phyloP scores from a whole-genome alignment of 2,113 vertebrate species.

The Bubalus kerabau region DNA sequence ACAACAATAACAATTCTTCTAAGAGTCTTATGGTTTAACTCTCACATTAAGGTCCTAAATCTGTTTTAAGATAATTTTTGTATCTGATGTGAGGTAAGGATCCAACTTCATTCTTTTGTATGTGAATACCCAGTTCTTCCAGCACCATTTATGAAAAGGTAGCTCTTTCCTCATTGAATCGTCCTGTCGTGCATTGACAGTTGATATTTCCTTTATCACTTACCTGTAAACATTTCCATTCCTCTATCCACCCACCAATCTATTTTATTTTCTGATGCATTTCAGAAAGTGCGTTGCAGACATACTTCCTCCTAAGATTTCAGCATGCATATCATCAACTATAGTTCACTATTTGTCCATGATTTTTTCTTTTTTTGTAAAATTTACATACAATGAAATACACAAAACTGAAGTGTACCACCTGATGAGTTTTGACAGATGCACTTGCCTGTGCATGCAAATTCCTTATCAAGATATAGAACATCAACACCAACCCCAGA shows the following conservation, averaged over 20 bases:
- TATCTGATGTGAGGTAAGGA: background rate
- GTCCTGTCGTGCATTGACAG: background rate
- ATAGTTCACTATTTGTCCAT: background rate
- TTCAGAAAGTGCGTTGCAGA: background rate
- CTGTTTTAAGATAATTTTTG: background rate
- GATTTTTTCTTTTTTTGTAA: background rate
- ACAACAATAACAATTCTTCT: background rate
- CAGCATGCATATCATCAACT: background rate
- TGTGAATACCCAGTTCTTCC: background rate
- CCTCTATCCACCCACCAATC: background rate
- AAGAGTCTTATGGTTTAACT: background rate
- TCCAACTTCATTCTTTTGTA: background rate
- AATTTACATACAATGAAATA: background rate
- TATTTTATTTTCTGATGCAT: background rate
- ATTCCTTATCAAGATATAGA: conserved; percentile 16
- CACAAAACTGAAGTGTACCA: background rate
- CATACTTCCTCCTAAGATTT: background rate
- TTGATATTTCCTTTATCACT: background rate
- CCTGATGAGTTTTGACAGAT: background rate
- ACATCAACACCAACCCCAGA: background rate
- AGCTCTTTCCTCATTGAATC: background rate
- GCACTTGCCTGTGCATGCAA: conserved; percentile 30
- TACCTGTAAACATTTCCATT: background rate
- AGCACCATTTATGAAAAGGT: background rate
- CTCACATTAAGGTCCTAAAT: background rate